phyloP scores from a whole-genome alignment of 2,113 vertebrate species.

The Phycodurus eques region DNA sequence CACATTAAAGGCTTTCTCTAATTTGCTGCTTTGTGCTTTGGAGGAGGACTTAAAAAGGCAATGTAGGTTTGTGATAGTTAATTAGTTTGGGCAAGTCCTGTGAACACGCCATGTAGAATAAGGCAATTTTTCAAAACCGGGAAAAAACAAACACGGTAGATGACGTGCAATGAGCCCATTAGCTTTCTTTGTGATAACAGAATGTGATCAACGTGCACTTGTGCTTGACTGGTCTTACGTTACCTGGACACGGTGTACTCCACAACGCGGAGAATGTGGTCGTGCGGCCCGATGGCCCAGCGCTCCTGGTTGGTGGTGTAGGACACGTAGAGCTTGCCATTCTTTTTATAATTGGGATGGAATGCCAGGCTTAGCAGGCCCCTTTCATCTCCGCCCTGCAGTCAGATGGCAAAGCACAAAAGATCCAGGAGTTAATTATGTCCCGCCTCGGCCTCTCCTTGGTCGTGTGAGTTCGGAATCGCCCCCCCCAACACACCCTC shows the following conservation, averaged over 20 bases:
- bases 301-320: constrained; percentile 99
- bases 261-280: constrained; percentile 98
- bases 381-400: constrained; percentile 99
- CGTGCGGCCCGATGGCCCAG: constrained; percentile 97
- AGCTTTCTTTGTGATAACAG: background rate
- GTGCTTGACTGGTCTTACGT: constrained; percentile 39
- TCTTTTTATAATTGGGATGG: constrained; percentile 99
- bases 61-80: background rate
- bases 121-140: background rate
- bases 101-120: too few species aligned
- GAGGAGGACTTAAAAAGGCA: background rate
- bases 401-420: constrained; percentile 96
- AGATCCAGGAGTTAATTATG: constrained; percentile 97
- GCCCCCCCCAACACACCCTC: constrained; percentile 63
- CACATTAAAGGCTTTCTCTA: too few species aligned
- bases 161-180: background rate
- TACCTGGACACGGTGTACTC: constrained; percentile 97
- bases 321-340: constrained; percentile 98
- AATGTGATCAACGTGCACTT: constrained; percentile 12
- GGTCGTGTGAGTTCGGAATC: constrained; percentile 71
- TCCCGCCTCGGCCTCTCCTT: constrained; percentile 82
- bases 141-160: too few species aligned
- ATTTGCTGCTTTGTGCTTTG: too few species aligned
- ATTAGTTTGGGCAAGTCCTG: too few species aligned
- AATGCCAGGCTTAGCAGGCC: constrained; percentile 99